These are phyloP conservation scores for Paguma larvata DNA, from an alignment of 2,797 vertebrate genomes.

Conservation along the genomic window DNA sequence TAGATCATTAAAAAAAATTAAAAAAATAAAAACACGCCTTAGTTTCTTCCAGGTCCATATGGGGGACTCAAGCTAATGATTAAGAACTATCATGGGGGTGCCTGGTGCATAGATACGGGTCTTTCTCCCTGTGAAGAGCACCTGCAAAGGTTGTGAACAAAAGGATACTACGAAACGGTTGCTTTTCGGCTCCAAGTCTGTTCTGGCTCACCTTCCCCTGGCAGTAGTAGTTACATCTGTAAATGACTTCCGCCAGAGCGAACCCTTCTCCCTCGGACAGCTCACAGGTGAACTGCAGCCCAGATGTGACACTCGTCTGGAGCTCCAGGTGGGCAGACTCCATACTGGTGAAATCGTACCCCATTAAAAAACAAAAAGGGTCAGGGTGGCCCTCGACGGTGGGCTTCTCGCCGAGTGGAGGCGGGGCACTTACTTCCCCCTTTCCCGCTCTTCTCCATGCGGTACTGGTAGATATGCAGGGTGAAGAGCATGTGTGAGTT, in stretches of 20 bases:
- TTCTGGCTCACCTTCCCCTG: background rate
- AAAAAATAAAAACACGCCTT: background rate
- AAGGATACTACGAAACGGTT: background rate
- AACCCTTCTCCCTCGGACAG: background rate
- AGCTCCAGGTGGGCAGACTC: no score
- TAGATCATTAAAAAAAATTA: no score
- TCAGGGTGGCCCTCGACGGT: background rate
- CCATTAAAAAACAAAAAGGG: background rate
- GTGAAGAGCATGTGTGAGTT: constrained; percentile 99
- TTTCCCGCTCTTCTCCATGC: constrained; percentile 96
- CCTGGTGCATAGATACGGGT: no score
- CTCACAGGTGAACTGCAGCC: background rate
- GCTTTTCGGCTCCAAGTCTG: background rate
- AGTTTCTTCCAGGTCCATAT: background rate
- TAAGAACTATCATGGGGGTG: background rate
- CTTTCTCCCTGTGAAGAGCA: background rate
- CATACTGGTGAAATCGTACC: fast-evolving
- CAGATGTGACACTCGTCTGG: background rate
- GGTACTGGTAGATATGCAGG: constrained; percentile 96
- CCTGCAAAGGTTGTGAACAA: background rate
- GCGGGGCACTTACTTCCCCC: constrained; percentile 91
- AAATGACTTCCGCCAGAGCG: background rate
- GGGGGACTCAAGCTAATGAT: background rate
- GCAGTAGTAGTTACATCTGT: background rate
- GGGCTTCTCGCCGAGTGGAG: background rate